These are phyloP conservation scores for Sinella curviseta DNA, from an alignment of 1,140 invertebrate species.

Conservation along the genomic window DNA sequence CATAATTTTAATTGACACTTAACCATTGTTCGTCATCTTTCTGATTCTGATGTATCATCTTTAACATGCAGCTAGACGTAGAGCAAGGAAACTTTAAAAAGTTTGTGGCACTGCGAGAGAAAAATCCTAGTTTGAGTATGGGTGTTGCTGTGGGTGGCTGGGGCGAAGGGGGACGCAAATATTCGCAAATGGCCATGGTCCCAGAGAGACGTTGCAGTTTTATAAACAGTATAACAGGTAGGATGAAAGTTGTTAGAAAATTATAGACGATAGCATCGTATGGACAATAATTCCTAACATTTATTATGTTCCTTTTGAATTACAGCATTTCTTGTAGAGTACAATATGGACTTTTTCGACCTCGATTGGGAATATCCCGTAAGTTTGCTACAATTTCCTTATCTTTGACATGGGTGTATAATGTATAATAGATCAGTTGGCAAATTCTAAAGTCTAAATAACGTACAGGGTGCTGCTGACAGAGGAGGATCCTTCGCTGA, in stretches of 20 bases:
- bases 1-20: neutral
- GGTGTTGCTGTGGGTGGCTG: slow-evolving; percentile 66
- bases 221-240: slow-evolving; percentile 52
- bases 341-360: too few relatives aligned
- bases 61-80: slow-evolving; percentile 64
- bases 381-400: too few relatives aligned
- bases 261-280: too few relatives aligned
- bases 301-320: too few relatives aligned
- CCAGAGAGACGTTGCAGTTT: slow-evolving; percentile 50
- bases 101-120: slow-evolving; percentile 72
- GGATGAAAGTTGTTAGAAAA: neutral
- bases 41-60: neutral
- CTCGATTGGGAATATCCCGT: too few relatives aligned
- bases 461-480: too few relatives aligned
- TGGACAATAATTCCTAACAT: too few relatives aligned
- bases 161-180: slow-evolving; percentile 47
- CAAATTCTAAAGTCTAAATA: too few relatives aligned
- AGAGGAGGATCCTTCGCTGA: too few relatives aligned
- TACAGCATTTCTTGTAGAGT: too few relatives aligned
- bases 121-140: slow-evolving; percentile 73
- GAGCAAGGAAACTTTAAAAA: slow-evolving; percentile 76
- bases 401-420: too few relatives aligned
- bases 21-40: neutral
- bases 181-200: slow-evolving; percentile 53
- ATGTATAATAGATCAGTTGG: too few relatives aligned